Base-by-base conservation (phyloP, 2,797 vertebrate genomes). In the Rhinichthys osculus region DNA sequence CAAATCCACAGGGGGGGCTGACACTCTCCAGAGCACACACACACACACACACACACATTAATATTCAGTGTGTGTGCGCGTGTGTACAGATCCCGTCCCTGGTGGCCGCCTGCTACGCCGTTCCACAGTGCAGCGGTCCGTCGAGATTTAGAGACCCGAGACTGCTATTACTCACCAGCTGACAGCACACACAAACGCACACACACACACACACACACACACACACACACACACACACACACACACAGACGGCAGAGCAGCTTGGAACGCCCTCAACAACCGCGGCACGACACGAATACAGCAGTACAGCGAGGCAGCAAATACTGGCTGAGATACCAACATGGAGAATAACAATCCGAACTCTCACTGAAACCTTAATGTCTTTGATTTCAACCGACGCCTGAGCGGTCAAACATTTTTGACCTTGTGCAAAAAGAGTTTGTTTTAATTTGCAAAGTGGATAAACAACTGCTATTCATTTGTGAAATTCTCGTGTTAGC, bases 161-260 rank as follows among this genome's bases (percentile, higher is more conserved):
- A 80, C 88, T 82, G 81, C 81, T 84, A 89, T 89, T 89, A 89
- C 87, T 87, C 89, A 90, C 81, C 85, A 85, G 78, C 80, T 90
- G 90, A 90, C 87, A 89, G 73, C 67, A 47, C 42, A 38, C 71
- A 47, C 71, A 66, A 67, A 86, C 64, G 70, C 64, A 70, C 54
- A 44, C 47, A 16, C 47, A 16, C 44, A 33, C 47, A 78, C 73
- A 78, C 73, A 66, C 66, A 64, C 72, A 78, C 78, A 82, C 78
- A 66, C 38, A 74, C 47, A 87, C 47, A 16, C 44, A 33, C 47
- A 78, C 73, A 78, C 73, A 66, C 66, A 64, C 72, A 78, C 78
- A 82, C 78, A 66, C 38, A 74, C 47, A 87, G 27, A 73, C 78
- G 30, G 78, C 69, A 82, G 40, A 85, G 52, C 54, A 64, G 84